Base-by-base conservation (phyloP, 2,113 vertebrate species). In the Eurystomus gularis region DNA sequence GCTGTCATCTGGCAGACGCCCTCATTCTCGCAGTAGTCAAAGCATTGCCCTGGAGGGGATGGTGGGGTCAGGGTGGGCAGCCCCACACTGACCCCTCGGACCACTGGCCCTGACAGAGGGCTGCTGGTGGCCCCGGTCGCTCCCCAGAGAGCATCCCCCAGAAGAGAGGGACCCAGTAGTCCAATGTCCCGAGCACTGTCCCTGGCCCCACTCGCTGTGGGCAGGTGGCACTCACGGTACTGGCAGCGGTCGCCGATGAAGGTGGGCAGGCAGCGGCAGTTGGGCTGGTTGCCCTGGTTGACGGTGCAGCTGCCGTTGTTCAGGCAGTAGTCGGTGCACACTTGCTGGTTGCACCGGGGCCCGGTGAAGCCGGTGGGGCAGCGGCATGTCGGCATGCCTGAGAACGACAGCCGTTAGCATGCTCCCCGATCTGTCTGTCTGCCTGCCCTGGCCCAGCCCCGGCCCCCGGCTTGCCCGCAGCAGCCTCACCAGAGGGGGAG, bases 341-440 rank as follows among this genome's bases (percentile, higher is more conserved):
- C 98, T 54, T 98, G 97, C 92, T 98, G 98, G 94, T 98, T 98
- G 96, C 99, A 99, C 48, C 97, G 98, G 39, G 99, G 98, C 31
- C 99, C 99, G 0, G 99, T 99, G 97, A 99, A 99, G 88, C 99
- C 99, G 1, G 98, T 99, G 48, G 98, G 98, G 84, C 99, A 99
- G 95, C 99, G 99, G 96, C 99, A 99, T 7, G 99, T 99, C 1
- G 99, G 99, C 95, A 98, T 98, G 60, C 99, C 99, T 99, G 90
- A 2, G 51, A 80, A 35, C 8, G 3, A 51, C 9, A 71, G 70
- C 35, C 2, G 0, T 94, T 1, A 96, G 80, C 13, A 1, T 8
- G 3, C 7, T 3, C 4, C 13, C 48, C 4, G 12, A 24, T 13
- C 51, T 28, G 19, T 14, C 58, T 29, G 1, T 21, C 71, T 1